Percentiles rank a stretch among this genome's conserved stretches.
These are phyloP conservation scores for Macrostomum cliftonense DNA, from an alignment of 2,888 invertebrate species.

Conservation along the genomic window DNA sequence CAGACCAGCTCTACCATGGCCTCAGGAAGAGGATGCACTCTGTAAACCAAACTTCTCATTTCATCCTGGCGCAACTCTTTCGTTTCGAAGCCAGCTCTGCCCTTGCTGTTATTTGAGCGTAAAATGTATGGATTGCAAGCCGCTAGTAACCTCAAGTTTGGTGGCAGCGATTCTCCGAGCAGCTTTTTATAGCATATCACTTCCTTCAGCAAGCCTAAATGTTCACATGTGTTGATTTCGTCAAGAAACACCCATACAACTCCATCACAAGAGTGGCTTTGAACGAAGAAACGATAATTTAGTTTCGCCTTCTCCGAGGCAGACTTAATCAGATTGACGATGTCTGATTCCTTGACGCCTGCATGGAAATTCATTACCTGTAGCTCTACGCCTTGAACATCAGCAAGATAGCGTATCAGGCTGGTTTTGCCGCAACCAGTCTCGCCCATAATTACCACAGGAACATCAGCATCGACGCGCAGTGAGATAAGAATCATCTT, in stretches of 20 bases:
- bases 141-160: conserved; percentile 17
- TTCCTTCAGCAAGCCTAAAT: conserved; percentile 16
- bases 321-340: conserved; percentile 11
- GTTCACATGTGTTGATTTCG: conserved; percentile 20
- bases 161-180: conserved; percentile 14
- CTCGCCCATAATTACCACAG: conserved; percentile 21
- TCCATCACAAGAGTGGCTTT: neutral
- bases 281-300: neutral
- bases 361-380: conserved; percentile 18
- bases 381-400: conserved; percentile 15
- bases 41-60: conserved; percentile 17
- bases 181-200: conserved; percentile 16
- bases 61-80: conserved; percentile 11
- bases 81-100: no score
- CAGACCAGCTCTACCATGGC: conserved; percentile 19
- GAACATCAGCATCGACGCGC: conserved; percentile 16
- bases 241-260: conserved; percentile 19
- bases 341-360: conserved; percentile 13
- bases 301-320: conserved; percentile 10
- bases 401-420: conserved; percentile 16
- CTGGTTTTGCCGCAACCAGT: conserved; percentile 23
- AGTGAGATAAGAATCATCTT: conserved; percentile 19
- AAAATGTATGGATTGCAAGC: conserved; percentile 20
- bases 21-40: conserved; percentile 20
- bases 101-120: conserved; percentile 4